Base-by-base conservation (phyloP, 2,113 vertebrate species). In the Syrmaticus mikado region DNA sequence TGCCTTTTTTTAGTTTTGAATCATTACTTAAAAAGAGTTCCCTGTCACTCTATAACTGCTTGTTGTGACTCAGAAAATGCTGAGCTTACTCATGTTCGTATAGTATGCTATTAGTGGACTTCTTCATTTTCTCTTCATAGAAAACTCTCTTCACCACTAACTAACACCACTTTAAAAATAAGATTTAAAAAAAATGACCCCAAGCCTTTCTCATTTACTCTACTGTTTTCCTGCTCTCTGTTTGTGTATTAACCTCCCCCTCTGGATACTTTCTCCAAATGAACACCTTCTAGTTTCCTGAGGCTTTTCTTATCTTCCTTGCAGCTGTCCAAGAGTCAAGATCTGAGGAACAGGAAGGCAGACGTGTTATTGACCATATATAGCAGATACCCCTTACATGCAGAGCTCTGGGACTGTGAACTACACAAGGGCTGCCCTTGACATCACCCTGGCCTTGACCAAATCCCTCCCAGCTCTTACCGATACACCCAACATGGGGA, bases 1-100 rank as follows among this genome's bases (percentile, higher is more conserved):
- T 96, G 86, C 90, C 84, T 94, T 84, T 86, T 95, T 93, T 95
- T 78, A 94, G 94, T 96, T 96, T 95, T 96, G 92, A 97, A 94
- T 97, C 96, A 97, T 95, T 93, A 85, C 91, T 96, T 94, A 1
- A 93, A 95, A 96, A 93, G 92, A 89, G 92, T 94, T 94, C 72
- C 72, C 82, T 96, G 94, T 95, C 94, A 95, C 93, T 87, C 79
- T 46, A 2, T 92, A 95, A 94, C 87, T 91, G 87, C 89, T 93
- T 87, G 76, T 81, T 96, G 95, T 96, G 95, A 96, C 96, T 96
- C 94, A 96, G 94, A 96, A 96, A 93, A 87, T 17, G 74, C 66
- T 87, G 62, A 81, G 77, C 86, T 96, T 95, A 74, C 85, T 96
- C 87, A 93, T 87, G 70, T 87, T 95, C 27, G 0, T 91, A 14